These are phyloP conservation scores for Orthonyx spaldingii DNA, from an alignment of 2,113 vertebrate species.

Conservation along the genomic window DNA sequence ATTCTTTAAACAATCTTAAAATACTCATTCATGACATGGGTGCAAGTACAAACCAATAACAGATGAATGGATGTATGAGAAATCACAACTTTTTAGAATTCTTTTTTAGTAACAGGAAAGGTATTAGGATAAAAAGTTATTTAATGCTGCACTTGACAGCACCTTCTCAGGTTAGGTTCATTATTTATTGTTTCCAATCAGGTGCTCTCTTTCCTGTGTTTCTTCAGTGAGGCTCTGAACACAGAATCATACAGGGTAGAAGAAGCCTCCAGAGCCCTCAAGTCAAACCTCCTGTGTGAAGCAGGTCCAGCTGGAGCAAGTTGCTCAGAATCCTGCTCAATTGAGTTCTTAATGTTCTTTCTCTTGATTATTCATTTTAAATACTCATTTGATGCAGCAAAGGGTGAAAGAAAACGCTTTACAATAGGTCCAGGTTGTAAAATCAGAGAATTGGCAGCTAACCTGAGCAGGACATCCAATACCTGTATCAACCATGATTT, in stretches of 20 bases:
- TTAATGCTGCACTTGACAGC: not conserved
- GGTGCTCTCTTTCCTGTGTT: not conserved
- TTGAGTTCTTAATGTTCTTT: not conserved
- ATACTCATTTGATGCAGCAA: not conserved
- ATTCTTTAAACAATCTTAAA: not conserved
- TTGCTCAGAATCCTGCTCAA: not conserved
- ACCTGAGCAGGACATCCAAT: accelerated
- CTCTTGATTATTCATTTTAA: not conserved
- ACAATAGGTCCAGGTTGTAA: not conserved
- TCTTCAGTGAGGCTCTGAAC: not conserved
- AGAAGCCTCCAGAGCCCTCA: not conserved
- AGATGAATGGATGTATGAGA: not conserved
- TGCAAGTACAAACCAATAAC: not conserved
- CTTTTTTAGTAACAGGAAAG: not conserved
- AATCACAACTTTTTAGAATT: not conserved
- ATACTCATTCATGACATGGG: not conserved
- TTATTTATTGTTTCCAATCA: not conserved
- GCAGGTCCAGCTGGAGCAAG: not conserved
- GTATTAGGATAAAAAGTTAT: not conserved
- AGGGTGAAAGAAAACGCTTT: not conserved
- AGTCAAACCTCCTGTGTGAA: not conserved
- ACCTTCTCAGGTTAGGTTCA: not conserved
- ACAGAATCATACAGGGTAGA: not conserved
- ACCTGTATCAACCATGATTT: not conserved
- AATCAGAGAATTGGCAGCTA: not conserved